A percentile compares a stretch with the other conserved stretches of the same genome.
These are phyloP conservation scores for Takifugu ocellatus DNA, from an alignment of 2,797 vertebrate species.

Conservation along the genomic window DNA sequence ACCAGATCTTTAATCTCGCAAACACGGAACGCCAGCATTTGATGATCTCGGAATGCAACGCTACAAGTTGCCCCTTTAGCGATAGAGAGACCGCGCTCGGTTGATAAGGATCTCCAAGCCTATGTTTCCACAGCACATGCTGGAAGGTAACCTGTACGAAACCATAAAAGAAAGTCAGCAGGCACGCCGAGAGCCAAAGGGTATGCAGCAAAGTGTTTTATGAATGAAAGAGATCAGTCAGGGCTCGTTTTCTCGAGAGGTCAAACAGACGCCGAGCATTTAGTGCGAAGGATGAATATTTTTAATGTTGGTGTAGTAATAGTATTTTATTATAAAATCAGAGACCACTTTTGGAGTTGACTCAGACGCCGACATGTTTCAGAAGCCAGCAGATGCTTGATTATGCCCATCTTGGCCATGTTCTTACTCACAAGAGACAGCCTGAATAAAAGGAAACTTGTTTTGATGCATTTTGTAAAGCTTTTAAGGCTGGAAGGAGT, in stretches of 20 bases:
- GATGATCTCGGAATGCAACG: neutral
- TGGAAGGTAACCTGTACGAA: conserved; percentile 6
- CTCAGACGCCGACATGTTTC: no score
- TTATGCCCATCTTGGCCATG: conserved; percentile 8
- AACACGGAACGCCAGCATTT: neutral
- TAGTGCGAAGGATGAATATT: neutral
- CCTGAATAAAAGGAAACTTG: no score
- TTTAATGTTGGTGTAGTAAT: neutral
- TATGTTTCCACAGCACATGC: conserved; percentile 1
- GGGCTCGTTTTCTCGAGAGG: conserved; percentile 30
- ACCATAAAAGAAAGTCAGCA: neutral
- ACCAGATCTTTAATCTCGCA: no score
- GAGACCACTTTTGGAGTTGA: no score
- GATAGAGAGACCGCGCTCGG: neutral
- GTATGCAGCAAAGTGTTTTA: conserved; percentile 44
- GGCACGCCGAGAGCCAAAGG: conserved; percentile 11
- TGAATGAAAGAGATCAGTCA: conserved; percentile 46
- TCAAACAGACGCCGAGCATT: conserved; percentile 49
- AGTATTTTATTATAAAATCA: no score
- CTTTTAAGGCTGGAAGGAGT: no score
- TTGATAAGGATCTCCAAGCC: neutral
- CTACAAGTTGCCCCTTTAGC: neutral
- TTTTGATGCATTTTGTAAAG: no score
- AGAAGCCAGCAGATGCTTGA: neutral
- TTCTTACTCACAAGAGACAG: neutral